Base-by-base conservation (phyloP, 2,888 invertebrate species). In the Heliothis peltigera region DNA sequence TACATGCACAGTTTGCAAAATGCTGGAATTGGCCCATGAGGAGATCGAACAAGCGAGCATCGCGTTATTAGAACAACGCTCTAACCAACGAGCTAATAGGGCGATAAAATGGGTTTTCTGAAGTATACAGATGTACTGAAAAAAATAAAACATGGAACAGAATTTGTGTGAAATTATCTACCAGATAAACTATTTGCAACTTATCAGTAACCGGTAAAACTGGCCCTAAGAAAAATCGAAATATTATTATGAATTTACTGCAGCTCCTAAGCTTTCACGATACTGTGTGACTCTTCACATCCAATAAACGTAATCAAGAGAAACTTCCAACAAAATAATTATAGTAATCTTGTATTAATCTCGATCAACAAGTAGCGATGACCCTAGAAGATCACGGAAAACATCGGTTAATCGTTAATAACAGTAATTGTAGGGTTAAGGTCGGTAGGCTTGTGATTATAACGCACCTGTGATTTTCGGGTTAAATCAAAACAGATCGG, bases 1-100 rank as follows among this genome's bases (percentile, higher is more conserved):
- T 7, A 28, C 10, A 10, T 28, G 10, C 28, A 32, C 10, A 10
- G 0, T 10, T 10, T 12, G 32, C 10, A 7, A 10, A 73, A 79
- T 74, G 61, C 62, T 35, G 1, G 2, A 4, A 7, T 6, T 86
- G 86, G 86, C 83, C 85, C 86, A 85, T 86, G 85, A 86, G 86
- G 87, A 86, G 87, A 86, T 85, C 86, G 86, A 87, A 86, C 86
- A 86, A 85, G 86, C 84, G 85, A 87, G 83, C 63, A 63, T 69
- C 83, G 85, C 83, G 85, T 85, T 85, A 87, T 87, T 87, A 87
- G 84, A 84, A 84, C 79, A 77, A 84, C 83, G 80, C 80, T 84
- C 83, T 82, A 84, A 83, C 80, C 82, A 82, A 80, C 83, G 83
- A 83, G 84, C 83, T 84, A 85, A 84, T 83, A 81, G 83, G 84